Percentiles rank a stretch among this genome's conserved stretches.
Conservation (phyloP, 1,140 invertebrate species). For the Brachionus plicatilis region DNA sequence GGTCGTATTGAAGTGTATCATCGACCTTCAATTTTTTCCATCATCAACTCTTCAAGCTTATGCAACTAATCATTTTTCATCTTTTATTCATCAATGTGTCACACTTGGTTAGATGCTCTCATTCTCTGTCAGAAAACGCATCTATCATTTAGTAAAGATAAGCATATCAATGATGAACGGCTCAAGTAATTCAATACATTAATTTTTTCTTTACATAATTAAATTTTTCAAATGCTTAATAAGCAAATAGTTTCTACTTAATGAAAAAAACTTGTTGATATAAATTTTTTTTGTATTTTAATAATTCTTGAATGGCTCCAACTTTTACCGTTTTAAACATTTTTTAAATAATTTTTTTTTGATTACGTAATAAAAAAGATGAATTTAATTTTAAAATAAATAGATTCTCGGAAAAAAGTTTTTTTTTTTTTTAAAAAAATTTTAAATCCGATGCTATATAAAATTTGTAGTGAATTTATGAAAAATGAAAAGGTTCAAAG, state of each 20-base stretch:
- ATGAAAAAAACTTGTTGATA: too few species aligned
- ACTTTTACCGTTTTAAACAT: too few species aligned
- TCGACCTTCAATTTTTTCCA: neutral
- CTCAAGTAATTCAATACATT: neutral
- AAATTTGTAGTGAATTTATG: too few species aligned
- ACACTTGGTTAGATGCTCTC: neutral
- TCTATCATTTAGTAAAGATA: neutral
- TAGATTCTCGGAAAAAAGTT: too few species aligned
- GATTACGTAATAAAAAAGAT: too few species aligned
- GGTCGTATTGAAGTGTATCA: neutral
- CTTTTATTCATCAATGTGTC: neutral
- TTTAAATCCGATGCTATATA: too few species aligned
- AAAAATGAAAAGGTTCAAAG: too few species aligned
- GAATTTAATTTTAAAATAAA: too few species aligned
- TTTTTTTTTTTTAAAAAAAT: too few species aligned
- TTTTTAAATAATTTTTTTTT: too few species aligned
- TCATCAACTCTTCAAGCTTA: neutral
- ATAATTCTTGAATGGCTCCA: too few species aligned
- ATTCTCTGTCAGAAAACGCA: neutral
- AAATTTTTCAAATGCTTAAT: neutral
- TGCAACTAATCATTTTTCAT: neutral
- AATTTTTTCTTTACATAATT: neutral
- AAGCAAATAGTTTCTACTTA: neutral
- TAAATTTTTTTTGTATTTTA: too few species aligned
- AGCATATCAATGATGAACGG: neutral